These are phyloP conservation scores for Cheiracanthium punctorium DNA, from an alignment of 2,888 invertebrate species.

Conservation along the genomic window DNA sequence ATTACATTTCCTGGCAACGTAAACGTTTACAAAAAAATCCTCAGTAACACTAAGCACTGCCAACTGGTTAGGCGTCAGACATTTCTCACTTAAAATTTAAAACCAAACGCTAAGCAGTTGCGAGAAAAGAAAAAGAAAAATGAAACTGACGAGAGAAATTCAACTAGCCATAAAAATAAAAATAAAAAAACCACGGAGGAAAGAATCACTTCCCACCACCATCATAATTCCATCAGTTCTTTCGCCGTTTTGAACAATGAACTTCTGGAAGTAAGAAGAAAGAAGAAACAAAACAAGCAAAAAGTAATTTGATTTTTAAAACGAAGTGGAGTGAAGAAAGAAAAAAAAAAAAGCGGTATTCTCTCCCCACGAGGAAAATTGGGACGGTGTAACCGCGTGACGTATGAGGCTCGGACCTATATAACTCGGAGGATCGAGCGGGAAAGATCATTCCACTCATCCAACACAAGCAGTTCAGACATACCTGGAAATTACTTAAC, in stretches of 20 bases:
- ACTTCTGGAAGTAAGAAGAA: constrained; percentile 26
- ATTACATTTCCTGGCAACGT: no score
- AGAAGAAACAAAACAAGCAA: no score
- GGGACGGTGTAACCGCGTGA: constrained; percentile 30
- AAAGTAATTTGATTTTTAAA: constrained; percentile 38
- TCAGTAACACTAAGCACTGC: no score
- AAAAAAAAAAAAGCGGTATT: constrained; percentile 16
- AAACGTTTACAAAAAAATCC: no score
- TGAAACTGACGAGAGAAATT: no score
- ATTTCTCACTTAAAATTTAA: no score
- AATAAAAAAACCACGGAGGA: no score
- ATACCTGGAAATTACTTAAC: neutral
- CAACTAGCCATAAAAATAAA: no score
- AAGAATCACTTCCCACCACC: constrained; percentile 32
- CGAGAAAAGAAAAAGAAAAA: no score
- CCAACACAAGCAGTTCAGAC: neutral
- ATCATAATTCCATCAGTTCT: constrained; percentile 25
- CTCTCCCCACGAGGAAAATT: constrained; percentile 51
- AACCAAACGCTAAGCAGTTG: no score
- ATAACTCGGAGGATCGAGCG: constrained; percentile 26
- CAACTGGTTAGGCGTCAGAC: no score
- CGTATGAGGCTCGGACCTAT: constrained; percentile 31
- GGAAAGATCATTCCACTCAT: constrained; percentile 14
- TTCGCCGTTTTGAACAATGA: constrained; percentile 63
- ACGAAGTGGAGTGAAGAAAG: constrained; percentile 15